Conservation (phyloP, 2,888 invertebrate genomes). For the Bombylius discolor region DNA sequence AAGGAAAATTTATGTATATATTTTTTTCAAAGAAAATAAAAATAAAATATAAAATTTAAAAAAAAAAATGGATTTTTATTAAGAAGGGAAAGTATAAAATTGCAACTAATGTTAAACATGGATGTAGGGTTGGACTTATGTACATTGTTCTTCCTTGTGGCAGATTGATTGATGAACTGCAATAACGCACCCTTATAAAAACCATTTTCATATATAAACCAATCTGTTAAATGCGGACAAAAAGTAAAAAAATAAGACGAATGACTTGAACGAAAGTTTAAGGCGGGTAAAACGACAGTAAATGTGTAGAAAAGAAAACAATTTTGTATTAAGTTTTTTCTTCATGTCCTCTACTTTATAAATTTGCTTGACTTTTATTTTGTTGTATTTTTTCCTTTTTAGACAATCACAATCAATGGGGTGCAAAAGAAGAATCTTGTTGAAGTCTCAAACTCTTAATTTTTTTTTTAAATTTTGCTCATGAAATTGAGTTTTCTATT, state of each 20-base stretch:
- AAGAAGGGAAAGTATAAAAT: not conserved
- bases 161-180: slow-evolving; percentile 14
- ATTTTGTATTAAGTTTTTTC: slow-evolving; percentile 4
- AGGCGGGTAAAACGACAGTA: slow-evolving; percentile 1
- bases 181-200: slow-evolving; percentile 12
- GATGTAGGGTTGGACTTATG: not conserved
- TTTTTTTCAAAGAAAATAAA: too few relatives aligned
- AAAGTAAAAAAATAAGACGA: not conserved
- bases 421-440: not conserved
- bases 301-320: slow-evolving; percentile 1
- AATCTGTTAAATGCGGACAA: too few relatives aligned
- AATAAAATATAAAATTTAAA: too few relatives aligned
- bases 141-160: not conserved
- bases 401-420: not conserved
- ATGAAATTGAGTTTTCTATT: slow-evolving; percentile 8
- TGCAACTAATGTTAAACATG: not conserved
- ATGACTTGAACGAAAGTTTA: not conserved
- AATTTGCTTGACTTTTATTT: not conserved
- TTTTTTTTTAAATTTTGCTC: not conserved
- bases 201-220: slow-evolving; percentile 1
- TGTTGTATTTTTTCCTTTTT: not conserved
- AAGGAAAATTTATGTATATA: too few relatives aligned
- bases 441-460: too few relatives aligned
- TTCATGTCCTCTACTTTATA: not conserved
- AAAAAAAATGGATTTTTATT: not conserved